Evolutionary conservation across 1,140 invertebrate genomes (phyloP).

Genomic region (Drosophila obscura): DNA sequence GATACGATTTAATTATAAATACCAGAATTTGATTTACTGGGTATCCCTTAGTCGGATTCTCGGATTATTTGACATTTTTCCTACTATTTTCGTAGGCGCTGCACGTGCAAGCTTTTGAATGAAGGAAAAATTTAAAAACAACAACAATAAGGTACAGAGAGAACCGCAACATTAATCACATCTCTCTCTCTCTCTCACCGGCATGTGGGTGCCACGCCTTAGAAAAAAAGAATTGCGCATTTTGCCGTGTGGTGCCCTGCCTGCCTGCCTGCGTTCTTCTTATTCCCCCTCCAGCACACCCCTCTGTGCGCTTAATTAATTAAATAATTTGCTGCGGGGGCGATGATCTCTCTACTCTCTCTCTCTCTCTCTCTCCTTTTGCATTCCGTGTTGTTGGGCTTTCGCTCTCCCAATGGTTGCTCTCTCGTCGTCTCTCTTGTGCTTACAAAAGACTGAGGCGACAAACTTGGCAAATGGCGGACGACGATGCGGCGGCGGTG

Average conservation of each 20-base stretch:
- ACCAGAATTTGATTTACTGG: no score
- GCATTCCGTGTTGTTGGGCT: constrained; percentile 8
- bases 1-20: no score
- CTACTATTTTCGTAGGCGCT: constrained; percentile 61
- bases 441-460: constrained; percentile 70
- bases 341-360: constrained; percentile 35
- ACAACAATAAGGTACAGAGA: background rate
- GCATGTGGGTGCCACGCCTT: constrained; percentile 23
- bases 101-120: constrained; percentile 59
- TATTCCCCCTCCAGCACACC: background rate
- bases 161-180: constrained; percentile 11
- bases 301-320: constrained; percentile 44
- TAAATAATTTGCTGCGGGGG: constrained; percentile 39
- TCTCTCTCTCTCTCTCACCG: constrained; percentile 1
- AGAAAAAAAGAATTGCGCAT: constrained; percentile 48
- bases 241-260: constrained; percentile 1
- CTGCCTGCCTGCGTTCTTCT: background rate
- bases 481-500: constrained; percentile 9
- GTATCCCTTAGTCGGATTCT: no score
- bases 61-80: background rate
- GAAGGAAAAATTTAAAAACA: constrained; percentile 29
- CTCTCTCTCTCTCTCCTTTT: background rate
- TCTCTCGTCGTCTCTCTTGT: constrained; percentile 2
- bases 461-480: constrained; percentile 67
- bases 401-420: background rate